Evolutionary conservation across 2,888 invertebrate genomes (phyloP), one percentile per base, ranked within the genome.

Genomic region (Melanophora roralis): DNA sequence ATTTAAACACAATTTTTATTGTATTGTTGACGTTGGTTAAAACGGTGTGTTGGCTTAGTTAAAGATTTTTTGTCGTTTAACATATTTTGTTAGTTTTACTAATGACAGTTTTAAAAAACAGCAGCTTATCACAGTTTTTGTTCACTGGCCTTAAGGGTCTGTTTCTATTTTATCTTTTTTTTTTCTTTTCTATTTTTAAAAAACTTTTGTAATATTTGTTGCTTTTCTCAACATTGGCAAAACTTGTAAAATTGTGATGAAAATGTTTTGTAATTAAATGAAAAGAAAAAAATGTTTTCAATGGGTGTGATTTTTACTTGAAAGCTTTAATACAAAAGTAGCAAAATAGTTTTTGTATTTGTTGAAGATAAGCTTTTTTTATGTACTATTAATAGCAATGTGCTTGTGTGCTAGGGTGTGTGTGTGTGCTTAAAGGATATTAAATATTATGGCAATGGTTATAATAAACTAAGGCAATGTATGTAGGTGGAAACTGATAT

Each of bases 171-270:
- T 69, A 34, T 38, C 23, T 11, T 55, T 43, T 53, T 32, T 65
- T 36, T 14, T 36, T n/a, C 16, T 34, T 55, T 14, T 7, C 0
- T 27, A 5, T 3, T 27, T 27, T 27, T 27, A 27, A 27, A 27
- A 27, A n/a, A n/a, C n/a, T n/a, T n/a, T 27, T 49, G 5, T 36
- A n/a, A 16, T 12, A 27, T 36, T 45, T 36, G 47, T 55, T 45
- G n/a, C n/a, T 16, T 40, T 40, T 23, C n/a, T 45, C 27, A 36
- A 3, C 49, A 21, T 36, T 45, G 11, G 36, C 19, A 53, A 21
- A 53, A 69, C 45, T 45, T 45, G 51, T 62, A 34, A 40, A 68
- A 69, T 62, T 21, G 32, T 76, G 53, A 62, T 45, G 34, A 16
- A 55, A 47, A 23, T 51, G 12, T 67, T 32, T 23, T 11, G 27